These are phyloP conservation scores for Muscidifurax raptorellus DNA, from an alignment of 1,140 invertebrate species.

Conservation along the genomic window DNA sequence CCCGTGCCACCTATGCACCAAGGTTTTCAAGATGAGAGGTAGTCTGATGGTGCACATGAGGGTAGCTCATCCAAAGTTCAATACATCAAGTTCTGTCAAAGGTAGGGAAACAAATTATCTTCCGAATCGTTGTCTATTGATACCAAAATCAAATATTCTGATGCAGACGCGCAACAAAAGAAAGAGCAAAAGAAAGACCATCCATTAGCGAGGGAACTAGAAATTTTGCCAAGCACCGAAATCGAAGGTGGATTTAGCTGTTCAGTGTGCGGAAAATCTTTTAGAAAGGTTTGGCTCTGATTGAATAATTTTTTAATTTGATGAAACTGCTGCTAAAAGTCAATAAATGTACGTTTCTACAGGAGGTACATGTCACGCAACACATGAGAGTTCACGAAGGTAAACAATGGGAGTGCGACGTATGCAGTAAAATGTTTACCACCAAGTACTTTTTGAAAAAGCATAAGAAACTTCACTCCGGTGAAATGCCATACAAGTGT, in stretches of 20 bases:
- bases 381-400: constrained; percentile 77
- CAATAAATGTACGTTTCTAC: neutral
- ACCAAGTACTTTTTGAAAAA: constrained; percentile 94
- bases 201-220: neutral
- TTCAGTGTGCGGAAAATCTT: constrained; percentile 75
- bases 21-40: constrained; percentile 87
- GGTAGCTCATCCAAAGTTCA: constrained; percentile 82
- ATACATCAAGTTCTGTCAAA: constrained; percentile 12
- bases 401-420: constrained; percentile 88
- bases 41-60: constrained; percentile 88
- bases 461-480: constrained; percentile 89
- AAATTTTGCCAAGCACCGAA: neutral
- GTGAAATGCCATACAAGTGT: constrained; percentile 92
- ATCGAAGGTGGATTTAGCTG: constrained; percentile 66
- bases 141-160: neutral
- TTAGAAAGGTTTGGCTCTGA: constrained; percentile 72
- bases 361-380: constrained; percentile 77
- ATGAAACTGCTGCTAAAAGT: neutral
- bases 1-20: constrained; percentile 86
- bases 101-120: neutral
- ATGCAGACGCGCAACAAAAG: neutral
- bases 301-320: neutral
- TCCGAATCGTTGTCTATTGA: neutral
- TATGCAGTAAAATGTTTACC: constrained; percentile 89
- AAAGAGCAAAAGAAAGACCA: neutral